Percentiles rank a stretch among this genome's conserved stretches.
Evolutionary conservation across 2,888 invertebrate genomes (phyloP).

Genomic region (Imbricaverruca yamaguchii): DNA sequence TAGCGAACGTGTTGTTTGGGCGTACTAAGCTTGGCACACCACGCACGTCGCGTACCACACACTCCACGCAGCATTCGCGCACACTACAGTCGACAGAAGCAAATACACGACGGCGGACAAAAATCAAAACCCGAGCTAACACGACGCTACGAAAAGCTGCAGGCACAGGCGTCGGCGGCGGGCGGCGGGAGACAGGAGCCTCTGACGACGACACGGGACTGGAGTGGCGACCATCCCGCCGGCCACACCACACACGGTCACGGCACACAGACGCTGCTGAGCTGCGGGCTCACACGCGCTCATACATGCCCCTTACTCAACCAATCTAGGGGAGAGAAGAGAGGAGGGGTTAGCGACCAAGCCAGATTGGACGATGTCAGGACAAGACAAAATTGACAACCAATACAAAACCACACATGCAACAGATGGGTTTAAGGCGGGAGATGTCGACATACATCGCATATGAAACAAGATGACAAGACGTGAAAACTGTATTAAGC

Average conservation of each 20-base stretch:
- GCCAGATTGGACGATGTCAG: not conserved
- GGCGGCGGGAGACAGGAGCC: no score
- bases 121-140: not conserved
- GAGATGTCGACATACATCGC: no score
- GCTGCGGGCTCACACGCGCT: not conserved
- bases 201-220: no score
- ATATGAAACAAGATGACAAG: no score
- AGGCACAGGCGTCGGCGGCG: not conserved
- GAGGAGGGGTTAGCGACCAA: not conserved
- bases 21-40: not conserved
- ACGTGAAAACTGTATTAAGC: no score
- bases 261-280: not conserved
- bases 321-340: slow-evolving; percentile 11
- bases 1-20: no score
- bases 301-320: not conserved
- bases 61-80: not conserved
- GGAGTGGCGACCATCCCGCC: no score
- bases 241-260: not conserved
- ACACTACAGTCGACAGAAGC: not conserved
- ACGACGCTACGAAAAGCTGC: not conserved
- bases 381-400: not conserved
- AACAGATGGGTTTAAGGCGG: not conserved
- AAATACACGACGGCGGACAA: slow-evolving; percentile 3
- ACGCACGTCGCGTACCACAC: not conserved
- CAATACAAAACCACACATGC: not conserved